These are phyloP conservation scores for Megaceryle alcyon DNA, from an alignment of 2,797 vertebrate species.

Conservation along the genomic window DNA sequence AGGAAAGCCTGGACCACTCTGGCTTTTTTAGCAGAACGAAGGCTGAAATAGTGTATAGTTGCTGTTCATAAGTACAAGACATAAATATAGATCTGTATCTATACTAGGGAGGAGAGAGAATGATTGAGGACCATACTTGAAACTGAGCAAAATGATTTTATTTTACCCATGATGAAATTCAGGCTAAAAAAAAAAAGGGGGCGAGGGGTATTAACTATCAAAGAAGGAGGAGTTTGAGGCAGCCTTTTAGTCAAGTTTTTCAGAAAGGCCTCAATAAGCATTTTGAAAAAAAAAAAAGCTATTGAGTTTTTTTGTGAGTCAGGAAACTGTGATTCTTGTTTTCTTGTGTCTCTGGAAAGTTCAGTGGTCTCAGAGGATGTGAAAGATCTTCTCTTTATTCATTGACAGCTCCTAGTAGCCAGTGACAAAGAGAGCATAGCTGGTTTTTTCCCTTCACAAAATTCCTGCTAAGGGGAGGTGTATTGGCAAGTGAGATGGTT, in stretches of 20 bases:
- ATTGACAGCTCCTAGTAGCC: not conserved
- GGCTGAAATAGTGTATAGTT: not conserved
- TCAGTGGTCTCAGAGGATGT: not conserved
- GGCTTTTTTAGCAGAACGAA: not conserved
- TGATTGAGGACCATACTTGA: not conserved
- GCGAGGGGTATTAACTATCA: not conserved
- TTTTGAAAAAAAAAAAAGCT: not conserved
- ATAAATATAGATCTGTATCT: not conserved
- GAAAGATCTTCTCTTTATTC: not conserved
- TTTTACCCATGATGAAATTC: not conserved
- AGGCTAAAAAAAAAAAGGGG: not conserved
- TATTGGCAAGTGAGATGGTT: not conserved
- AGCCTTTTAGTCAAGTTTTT: not conserved
- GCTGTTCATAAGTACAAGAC: not conserved
- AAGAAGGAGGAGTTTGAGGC: not conserved
- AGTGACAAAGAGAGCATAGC: not conserved
- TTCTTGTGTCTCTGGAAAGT: not conserved
- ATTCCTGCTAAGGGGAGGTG: not conserved
- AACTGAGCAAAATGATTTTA: not conserved
- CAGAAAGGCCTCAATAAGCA: not conserved
- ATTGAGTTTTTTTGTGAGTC: not conserved
- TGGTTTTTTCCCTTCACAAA: not conserved
- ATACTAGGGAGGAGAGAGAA: not conserved
- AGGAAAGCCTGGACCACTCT: not conserved
- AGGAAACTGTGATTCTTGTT: not conserved